Evolutionary conservation across 2,797 vertebrate species (phyloP).

Genomic region (Sebastes vulpes): DNA sequence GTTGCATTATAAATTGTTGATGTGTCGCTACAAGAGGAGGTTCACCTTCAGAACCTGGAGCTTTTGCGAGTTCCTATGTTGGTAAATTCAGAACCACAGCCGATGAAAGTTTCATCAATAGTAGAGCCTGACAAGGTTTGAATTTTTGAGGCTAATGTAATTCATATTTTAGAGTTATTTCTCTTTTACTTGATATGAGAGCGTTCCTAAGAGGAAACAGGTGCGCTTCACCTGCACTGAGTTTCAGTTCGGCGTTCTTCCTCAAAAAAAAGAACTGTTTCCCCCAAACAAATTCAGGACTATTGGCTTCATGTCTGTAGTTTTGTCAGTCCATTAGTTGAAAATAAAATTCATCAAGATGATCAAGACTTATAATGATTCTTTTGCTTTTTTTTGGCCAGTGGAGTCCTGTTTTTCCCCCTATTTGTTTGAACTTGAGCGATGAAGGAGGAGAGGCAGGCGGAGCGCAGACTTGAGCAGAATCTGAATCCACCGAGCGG

Average conservation of each 20-base stretch:
- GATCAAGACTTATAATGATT: not conserved
- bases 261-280: not conserved
- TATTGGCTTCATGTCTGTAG: not conserved
- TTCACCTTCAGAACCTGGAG: not conserved
- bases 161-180: not conserved
- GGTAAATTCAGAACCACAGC: not conserved
- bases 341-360: not conserved
- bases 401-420: too few relatives aligned
- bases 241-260: not conserved
- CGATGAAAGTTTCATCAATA: not conserved
- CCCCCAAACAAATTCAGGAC: not conserved
- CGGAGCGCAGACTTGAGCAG: constrained; percentile 23
- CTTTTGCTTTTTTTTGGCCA: not conserved
- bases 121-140: not conserved
- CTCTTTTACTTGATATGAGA: not conserved
- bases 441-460: constrained; percentile 47
- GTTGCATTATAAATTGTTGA: not conserved
- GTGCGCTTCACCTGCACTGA: not conserved
- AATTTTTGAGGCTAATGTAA: not conserved
- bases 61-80: not conserved
- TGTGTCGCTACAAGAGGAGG: not conserved
- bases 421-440: too few relatives aligned
- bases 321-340: not conserved
- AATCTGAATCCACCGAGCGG: constrained; percentile 44
- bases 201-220: not conserved